Evolutionary conservation across 2,797 vertebrate genomes (phyloP).

Genomic region (Taeniopygia guttata): DNA sequence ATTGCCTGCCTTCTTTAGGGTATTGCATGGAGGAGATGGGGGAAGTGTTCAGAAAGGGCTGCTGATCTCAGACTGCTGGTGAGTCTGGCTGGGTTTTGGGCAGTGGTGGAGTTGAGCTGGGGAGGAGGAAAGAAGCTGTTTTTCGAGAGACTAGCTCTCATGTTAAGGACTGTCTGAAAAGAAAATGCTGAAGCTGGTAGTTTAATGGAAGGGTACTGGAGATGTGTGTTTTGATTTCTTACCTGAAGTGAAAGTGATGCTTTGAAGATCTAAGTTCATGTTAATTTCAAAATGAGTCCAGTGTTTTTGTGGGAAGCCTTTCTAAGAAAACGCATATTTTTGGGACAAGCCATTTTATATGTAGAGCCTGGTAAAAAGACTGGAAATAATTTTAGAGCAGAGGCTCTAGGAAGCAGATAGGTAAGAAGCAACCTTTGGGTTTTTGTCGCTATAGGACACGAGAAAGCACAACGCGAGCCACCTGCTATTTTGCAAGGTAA

Average conservation of each 20-base stretch:
- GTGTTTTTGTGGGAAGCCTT: background rate
- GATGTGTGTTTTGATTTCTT: background rate
- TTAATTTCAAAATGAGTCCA: background rate
- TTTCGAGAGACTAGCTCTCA: background rate
- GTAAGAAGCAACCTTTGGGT: background rate
- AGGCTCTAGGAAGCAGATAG: background rate
- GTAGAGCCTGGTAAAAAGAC: background rate
- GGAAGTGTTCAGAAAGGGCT: background rate
- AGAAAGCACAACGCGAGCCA: no score
- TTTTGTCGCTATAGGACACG: no score
- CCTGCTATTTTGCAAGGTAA: no score
- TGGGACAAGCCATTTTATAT: background rate
- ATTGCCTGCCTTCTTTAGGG: background rate
- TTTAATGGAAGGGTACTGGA: background rate
- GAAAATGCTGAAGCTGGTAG: background rate
- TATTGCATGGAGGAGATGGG: fast-evolving
- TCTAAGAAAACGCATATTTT: background rate
- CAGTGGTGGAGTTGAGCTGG: background rate
- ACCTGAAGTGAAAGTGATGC: background rate
- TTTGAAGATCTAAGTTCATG: background rate
- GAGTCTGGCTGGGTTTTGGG: background rate
- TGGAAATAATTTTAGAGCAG: background rate
- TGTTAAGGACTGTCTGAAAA: background rate
- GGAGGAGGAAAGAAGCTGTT: background rate
- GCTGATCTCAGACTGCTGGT: background rate